Evolutionary conservation across 2,797 vertebrate species (phyloP).

Genomic region (Sebastes minor): DNA sequence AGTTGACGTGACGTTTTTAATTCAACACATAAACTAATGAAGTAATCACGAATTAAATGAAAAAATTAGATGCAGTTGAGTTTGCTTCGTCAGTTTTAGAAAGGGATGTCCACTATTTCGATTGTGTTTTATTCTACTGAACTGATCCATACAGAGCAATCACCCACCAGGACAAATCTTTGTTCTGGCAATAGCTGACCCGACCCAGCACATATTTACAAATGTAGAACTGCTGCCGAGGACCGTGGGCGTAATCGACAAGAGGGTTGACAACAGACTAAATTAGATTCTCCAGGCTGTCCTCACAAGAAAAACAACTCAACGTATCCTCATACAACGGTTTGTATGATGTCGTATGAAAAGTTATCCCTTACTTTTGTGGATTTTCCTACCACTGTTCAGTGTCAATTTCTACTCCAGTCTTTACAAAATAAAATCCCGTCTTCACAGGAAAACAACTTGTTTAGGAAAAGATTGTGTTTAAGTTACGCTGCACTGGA

Average conservation of each 20-base stretch:
- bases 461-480: too few relatives aligned
- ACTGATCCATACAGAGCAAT: neutral
- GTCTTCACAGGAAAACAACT: too few relatives aligned
- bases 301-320: neutral
- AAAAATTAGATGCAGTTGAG: neutral
- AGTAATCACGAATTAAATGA: accelerated
- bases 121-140: too few relatives aligned
- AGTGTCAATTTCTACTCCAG: neutral
- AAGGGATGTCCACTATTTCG: too few relatives aligned
- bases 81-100: too few relatives aligned
- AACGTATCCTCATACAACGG: neutral
- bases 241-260: neutral
- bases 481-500: too few relatives aligned
- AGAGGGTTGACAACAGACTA: neutral
- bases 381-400: accelerated
- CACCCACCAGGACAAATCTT: neutral
- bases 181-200: neutral
- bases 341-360: too few relatives aligned
- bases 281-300: neutral
- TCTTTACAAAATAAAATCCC: too few relatives aligned
- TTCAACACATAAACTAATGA: neutral
- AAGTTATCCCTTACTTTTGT: too few relatives aligned
- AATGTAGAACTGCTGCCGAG: neutral
- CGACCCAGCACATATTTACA: neutral
- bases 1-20: neutral